Percentiles rank a stretch among this genome's conserved stretches.
Evolutionary conservation across 2,888 invertebrate genomes (phyloP).

Genomic region (Pecten maximus): DNA sequence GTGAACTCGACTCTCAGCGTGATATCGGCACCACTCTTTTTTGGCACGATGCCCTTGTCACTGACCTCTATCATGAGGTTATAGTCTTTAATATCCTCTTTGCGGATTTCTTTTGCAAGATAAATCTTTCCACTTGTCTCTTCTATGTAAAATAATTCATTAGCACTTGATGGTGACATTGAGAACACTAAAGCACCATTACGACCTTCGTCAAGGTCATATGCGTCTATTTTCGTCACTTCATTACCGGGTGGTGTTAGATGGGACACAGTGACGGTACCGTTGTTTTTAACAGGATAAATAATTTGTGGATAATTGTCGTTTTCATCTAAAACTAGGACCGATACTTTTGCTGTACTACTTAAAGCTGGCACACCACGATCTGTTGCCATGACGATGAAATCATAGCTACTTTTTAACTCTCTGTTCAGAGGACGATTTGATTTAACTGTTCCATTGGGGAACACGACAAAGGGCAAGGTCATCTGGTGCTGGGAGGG

Average conservation of each 20-base stretch:
- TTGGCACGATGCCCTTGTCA: constrained; percentile 47
- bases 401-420: constrained; percentile 20
- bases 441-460: constrained; percentile 33
- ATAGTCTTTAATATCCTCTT: constrained; percentile 52
- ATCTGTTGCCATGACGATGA: constrained; percentile 7
- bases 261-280: not conserved
- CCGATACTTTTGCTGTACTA: not conserved
- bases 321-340: not conserved
- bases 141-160: constrained; percentile 54
- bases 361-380: not conserved
- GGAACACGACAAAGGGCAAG: constrained; percentile 45
- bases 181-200: constrained; percentile 49
- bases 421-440: constrained; percentile 40
- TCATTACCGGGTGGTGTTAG: constrained; percentile 43
- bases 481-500: constrained; percentile 38
- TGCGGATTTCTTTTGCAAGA: constrained; percentile 48
- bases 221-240: constrained; percentile 53
- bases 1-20: constrained; percentile 46
- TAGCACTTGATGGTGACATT: constrained; percentile 47
- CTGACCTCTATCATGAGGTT: constrained; percentile 47
- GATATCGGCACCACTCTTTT: constrained; percentile 45
- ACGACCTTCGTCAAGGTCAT: constrained; percentile 54
- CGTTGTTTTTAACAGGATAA: constrained; percentile 16
- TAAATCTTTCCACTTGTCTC: constrained; percentile 49
- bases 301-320: constrained; percentile 26